A percentile compares a stretch with the other conserved stretches of the same genome.
These are phyloP conservation scores for Petrocephalus microphthalmus DNA, from an alignment of 2,113 vertebrate species.

Conservation along the genomic window DNA sequence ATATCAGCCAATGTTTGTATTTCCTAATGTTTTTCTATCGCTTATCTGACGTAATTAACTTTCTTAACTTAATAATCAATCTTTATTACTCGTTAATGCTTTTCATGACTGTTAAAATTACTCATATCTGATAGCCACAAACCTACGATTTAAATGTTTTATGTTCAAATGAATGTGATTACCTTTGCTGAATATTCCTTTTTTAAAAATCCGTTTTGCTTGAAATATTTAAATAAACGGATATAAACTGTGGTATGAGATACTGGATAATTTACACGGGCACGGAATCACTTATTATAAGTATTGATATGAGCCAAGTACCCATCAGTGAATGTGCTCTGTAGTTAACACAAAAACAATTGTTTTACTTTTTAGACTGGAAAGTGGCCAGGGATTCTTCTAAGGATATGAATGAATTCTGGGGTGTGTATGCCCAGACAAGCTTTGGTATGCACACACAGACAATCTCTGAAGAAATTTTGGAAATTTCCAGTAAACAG, in stretches of 20 bases:
- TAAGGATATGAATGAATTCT: neutral
- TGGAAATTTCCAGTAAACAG: neutral
- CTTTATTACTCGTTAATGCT: neutral
- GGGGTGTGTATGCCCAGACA: neutral
- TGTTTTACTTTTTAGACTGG: constrained; percentile 1
- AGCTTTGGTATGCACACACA: neutral
- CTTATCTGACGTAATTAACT: neutral
- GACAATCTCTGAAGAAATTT: neutral
- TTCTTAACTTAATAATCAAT: neutral
- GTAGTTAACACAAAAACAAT: neutral
- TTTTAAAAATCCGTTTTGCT: neutral
- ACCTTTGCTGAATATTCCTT: neutral
- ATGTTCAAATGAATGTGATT: neutral
- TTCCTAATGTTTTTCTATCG: neutral
- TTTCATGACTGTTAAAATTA: neutral
- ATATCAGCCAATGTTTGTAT: neutral
- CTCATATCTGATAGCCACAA: neutral
- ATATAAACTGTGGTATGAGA: neutral
- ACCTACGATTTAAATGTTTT: neutral
- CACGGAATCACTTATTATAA: neutral
- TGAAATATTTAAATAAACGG: neutral
- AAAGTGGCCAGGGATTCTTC: neutral
- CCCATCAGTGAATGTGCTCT: neutral
- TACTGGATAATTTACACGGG: neutral
- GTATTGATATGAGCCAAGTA: neutral